These are phyloP conservation scores for Myiozetetes cayanensis DNA, from an alignment of 2,113 vertebrate genomes.

Conservation along the genomic window DNA sequence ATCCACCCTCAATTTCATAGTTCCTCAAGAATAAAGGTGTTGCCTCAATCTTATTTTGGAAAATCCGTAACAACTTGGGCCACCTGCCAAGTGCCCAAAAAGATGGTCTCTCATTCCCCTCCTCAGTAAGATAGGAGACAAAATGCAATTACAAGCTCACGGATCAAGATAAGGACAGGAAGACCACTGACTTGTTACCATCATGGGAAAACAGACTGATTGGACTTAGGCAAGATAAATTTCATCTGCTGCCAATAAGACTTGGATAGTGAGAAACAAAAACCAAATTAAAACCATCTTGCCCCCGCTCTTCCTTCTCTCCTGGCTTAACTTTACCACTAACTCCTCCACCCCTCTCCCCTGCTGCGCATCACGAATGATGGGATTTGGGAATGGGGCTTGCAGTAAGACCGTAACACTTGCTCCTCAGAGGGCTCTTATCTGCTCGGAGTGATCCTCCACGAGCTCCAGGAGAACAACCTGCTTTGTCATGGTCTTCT, in stretches of 20 bases:
- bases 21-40: background rate
- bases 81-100: background rate
- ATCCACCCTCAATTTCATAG: background rate
- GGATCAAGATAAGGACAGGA: background rate
- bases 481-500: background rate
- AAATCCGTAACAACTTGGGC: background rate
- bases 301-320: background rate
- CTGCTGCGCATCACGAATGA: background rate
- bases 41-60: background rate
- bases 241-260: background rate
- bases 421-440: background rate
- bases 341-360: background rate
- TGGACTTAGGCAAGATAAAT: background rate
- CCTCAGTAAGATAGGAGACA: background rate
- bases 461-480: background rate
- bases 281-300: background rate
- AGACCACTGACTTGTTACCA: background rate
- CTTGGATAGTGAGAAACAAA: background rate
- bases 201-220: background rate
- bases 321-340: background rate
- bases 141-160: background rate
- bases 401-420: background rate
- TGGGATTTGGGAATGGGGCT: accelerated
- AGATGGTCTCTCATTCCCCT: background rate
- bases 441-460: background rate